Evolutionary conservation across 2,113 vertebrate genomes (phyloP).

Genomic region (Vidua macroura): DNA sequence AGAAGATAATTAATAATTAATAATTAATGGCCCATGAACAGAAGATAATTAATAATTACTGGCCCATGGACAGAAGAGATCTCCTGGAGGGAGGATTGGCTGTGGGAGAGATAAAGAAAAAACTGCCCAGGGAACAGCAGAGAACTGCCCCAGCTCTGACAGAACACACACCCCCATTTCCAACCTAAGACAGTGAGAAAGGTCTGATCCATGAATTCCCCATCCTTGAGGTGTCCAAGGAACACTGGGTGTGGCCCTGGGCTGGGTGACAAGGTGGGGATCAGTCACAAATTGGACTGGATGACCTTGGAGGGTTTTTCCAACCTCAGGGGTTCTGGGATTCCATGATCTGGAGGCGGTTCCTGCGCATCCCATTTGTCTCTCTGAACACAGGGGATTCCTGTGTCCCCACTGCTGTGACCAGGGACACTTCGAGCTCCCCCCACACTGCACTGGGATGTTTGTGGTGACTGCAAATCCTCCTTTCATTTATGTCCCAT

Average conservation of each 20-base stretch:
- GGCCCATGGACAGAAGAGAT: no score
- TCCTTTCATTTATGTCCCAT: background rate
- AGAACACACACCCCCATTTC: no score
- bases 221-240: background rate
- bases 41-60: no score
- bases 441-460: background rate
- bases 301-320: background rate
- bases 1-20: no score
- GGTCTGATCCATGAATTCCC: background rate
- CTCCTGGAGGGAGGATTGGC: no score
- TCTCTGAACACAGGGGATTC: background rate
- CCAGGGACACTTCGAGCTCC: background rate
- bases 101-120: no score
- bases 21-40: no score
- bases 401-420: background rate
- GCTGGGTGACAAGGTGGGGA: background rate
- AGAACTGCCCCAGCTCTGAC: no score
- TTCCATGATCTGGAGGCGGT: accelerated
- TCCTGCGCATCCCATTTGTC: background rate
- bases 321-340: background rate
- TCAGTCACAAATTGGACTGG: background rate
- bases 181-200: background rate
- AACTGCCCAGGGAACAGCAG: no score
- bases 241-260: background rate
- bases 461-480: background rate